Conservation (phyloP, 1,140 invertebrate genomes). For the Eufriesea mexicana region DNA sequence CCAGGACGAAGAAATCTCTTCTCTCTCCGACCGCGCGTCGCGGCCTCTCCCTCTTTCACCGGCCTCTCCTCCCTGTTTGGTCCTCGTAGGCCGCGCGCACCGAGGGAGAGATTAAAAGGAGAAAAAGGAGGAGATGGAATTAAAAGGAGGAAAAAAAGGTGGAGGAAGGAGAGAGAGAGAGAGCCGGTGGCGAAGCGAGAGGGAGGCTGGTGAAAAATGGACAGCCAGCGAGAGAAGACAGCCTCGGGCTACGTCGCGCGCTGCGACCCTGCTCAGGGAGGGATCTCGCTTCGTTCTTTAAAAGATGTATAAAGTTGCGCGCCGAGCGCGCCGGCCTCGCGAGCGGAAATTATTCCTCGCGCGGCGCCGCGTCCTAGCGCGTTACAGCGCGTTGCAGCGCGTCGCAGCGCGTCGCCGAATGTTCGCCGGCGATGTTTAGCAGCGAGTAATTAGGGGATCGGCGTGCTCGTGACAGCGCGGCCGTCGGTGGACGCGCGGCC, state of each 20-base stretch:
- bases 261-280: slow-evolving; percentile 77
- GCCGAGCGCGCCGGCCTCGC: not conserved
- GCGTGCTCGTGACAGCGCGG: not conserved
- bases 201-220: slow-evolving; percentile 79
- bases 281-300: slow-evolving; percentile 59
- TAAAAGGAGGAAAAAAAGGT: slow-evolving; percentile 7
- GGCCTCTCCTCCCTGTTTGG: slow-evolving; percentile 31
- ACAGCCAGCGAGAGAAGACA: slow-evolving; percentile 78
- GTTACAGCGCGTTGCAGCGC: too few species aligned
- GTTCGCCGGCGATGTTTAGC: slow-evolving; percentile 29
- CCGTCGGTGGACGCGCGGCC: not conserved
- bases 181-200: slow-evolving; percentile 24
- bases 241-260: slow-evolving; percentile 75
- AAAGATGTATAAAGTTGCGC: slow-evolving; percentile 24
- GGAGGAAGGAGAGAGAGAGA: slow-evolving; percentile 17
- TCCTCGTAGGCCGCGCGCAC: slow-evolving; percentile 25
- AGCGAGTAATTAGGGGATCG: slow-evolving; percentile 46
- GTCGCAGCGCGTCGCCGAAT: not conserved
- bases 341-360: slow-evolving; percentile 14
- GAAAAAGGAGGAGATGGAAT: slow-evolving; percentile 69
- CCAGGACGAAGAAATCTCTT: slow-evolving; percentile 13
- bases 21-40: not conserved
- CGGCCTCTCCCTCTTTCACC: not conserved
- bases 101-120: slow-evolving; percentile 73
- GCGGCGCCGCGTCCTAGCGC: not conserved